Evolutionary conservation across 2,888 invertebrate genomes (phyloP).

Genomic region (Mesochorus sp.): DNA sequence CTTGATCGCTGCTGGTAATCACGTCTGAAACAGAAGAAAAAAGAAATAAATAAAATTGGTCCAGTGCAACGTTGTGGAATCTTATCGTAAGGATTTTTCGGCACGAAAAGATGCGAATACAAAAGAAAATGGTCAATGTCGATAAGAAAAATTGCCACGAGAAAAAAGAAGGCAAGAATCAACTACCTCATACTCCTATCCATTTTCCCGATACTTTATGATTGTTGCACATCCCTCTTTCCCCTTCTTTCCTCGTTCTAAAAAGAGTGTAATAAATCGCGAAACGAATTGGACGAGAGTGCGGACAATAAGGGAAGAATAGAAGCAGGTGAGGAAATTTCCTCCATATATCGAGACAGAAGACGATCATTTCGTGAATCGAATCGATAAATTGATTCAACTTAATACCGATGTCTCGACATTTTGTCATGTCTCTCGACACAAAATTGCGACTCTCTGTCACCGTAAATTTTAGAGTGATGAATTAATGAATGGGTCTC

Average conservation of each 20-base stretch:
- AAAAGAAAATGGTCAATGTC: too few relatives aligned
- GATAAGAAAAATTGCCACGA: too few relatives aligned
- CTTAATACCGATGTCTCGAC: slow-evolving; percentile 22
- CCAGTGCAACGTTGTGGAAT: too few relatives aligned
- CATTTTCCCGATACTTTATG: slow-evolving; percentile 18
- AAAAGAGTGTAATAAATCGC: slow-evolving; percentile 27
- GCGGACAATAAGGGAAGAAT: background rate
- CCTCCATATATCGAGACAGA: slow-evolving; percentile 8
- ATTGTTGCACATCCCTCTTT: slow-evolving; percentile 38
- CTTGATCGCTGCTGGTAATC: too few relatives aligned
- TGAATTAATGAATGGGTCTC: slow-evolving; percentile 5
- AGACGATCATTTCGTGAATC: slow-evolving; percentile 34
- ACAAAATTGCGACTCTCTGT: background rate
- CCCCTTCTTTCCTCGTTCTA: slow-evolving; percentile 11
- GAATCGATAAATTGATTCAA: slow-evolving; percentile 48
- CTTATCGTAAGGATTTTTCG: too few relatives aligned
- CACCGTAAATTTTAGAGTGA: background rate
- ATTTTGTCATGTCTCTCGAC: slow-evolving; percentile 23
- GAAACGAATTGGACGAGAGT: slow-evolving; percentile 29
- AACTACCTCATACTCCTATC: too few relatives aligned
- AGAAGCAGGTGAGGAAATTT: background rate
- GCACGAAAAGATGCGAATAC: too few relatives aligned
- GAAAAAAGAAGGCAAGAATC: too few relatives aligned
- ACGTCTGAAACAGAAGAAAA: too few relatives aligned
- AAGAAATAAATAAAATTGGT: too few relatives aligned